Conservation (phyloP, 2,113 vertebrate species). For the Ariopsis seemanni region DNA sequence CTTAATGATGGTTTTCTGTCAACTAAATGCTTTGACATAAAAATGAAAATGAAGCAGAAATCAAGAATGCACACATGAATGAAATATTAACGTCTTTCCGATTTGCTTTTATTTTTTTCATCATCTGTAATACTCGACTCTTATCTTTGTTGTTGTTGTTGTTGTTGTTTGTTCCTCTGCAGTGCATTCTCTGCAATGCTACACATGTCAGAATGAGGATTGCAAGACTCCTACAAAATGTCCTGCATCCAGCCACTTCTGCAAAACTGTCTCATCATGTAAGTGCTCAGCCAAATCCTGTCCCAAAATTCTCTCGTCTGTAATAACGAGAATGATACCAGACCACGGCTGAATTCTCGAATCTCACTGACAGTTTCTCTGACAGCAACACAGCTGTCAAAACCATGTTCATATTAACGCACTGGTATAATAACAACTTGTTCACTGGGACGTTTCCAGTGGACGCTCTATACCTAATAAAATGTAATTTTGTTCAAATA, state of each 20-base stretch:
- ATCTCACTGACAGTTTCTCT: not conserved
- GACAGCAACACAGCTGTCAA: not conserved
- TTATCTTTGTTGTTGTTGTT: not conserved
- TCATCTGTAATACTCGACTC: not conserved
- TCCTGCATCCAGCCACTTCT: conserved; percentile 9
- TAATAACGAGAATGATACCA: not conserved
- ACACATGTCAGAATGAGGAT: conserved; percentile 36
- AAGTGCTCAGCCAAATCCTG: not conserved
- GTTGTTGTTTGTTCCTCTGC: conserved; percentile 11
- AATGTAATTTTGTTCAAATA: not conserved
- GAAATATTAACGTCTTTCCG: not conserved
- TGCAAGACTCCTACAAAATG: conserved; percentile 53
- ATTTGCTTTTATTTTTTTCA: not conserved
- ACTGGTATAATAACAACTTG: not conserved
- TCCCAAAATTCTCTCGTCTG: not conserved
- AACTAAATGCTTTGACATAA: too few species aligned
- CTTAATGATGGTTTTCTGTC: too few species aligned
- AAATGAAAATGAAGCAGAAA: not conserved
- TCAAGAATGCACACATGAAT: not conserved
- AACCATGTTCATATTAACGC: not conserved
- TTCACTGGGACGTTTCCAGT: not conserved
- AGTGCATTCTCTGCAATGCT: conserved; percentile 65
- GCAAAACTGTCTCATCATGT: conserved; percentile 48
- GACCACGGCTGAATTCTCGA: not conserved
- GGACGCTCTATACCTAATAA: not conserved